Percentiles rank a stretch among this genome's conserved stretches.
Conservation (phyloP, 2,888 invertebrate genomes). For the Melolontha melolontha region DNA sequence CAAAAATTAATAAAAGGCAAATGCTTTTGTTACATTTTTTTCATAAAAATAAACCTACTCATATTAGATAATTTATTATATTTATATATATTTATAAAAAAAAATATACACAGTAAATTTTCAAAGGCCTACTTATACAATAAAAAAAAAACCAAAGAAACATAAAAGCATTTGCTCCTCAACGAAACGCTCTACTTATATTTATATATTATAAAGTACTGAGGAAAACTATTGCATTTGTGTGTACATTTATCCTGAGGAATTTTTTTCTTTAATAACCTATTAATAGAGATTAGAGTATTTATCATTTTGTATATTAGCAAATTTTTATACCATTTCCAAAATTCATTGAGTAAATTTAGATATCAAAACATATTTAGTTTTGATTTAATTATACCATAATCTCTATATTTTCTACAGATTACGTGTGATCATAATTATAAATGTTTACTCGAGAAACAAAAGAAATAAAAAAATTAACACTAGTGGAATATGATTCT, state of each 20-base stretch:
- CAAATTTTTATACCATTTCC: slow-evolving; percentile 41
- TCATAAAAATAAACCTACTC: slow-evolving; percentile 43
- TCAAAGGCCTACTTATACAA: slow-evolving; percentile 39
- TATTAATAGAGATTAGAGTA: slow-evolving; percentile 62
- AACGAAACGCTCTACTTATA: slow-evolving; percentile 52
- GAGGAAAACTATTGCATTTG: slow-evolving; percentile 62
- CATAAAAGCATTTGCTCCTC: slow-evolving; percentile 53
- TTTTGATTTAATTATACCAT: slow-evolving; percentile 52
- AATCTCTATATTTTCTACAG: slow-evolving; percentile 59
- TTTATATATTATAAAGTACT: slow-evolving; percentile 49
- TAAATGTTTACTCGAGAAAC: slow-evolving; percentile 24
- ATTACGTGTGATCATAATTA: slow-evolving; percentile 52
- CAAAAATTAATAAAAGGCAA: slow-evolving; percentile 55
- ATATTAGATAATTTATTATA: slow-evolving; percentile 37
- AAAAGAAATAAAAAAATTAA: slow-evolving; percentile 15
- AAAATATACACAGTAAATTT: slow-evolving; percentile 37
- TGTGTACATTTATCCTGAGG: slow-evolving; percentile 64
- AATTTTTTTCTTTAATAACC: slow-evolving; percentile 58
- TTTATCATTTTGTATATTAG: slow-evolving; percentile 48
- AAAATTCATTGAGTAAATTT: slow-evolving; percentile 30
- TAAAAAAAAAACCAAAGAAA: slow-evolving; percentile 44
- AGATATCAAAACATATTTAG: slow-evolving; percentile 27
- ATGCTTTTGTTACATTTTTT: slow-evolving; percentile 51
- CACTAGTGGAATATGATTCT: slow-evolving; percentile 21
- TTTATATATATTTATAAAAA: slow-evolving; percentile 33